phyloP scores from a whole-genome alignment of 2,797 vertebrate genomes.

The Amazonetta brasiliensis region DNA sequence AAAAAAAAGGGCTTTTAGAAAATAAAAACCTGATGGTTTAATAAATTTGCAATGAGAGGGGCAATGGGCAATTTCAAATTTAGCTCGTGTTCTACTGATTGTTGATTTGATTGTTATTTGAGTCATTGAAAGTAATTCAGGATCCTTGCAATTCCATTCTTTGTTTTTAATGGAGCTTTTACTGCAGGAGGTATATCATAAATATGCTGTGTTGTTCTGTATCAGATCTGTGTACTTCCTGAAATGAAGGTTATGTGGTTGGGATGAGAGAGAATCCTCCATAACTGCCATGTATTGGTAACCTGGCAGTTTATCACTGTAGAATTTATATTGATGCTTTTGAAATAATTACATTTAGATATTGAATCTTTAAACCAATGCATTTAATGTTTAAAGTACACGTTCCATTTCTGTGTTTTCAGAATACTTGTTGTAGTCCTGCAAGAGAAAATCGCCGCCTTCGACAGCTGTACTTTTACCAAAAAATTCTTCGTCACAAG shows the following conservation, averaged over 20 bases:
- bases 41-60: slow-evolving; percentile 1
- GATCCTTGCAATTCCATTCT: slow-evolving; percentile 16
- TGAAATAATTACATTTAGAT: slow-evolving; percentile 67
- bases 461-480: slow-evolving; percentile 98
- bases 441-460: slow-evolving; percentile 98
- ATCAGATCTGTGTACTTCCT: slow-evolving; percentile 48
- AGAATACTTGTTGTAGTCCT: slow-evolving; percentile 96
- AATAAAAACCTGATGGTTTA: background rate
- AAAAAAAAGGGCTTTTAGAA: slow-evolving; percentile 18
- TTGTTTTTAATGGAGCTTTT: slow-evolving; percentile 60
- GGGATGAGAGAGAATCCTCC: slow-evolving; percentile 41
- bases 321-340: slow-evolving; percentile 45
- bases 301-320: slow-evolving; percentile 48
- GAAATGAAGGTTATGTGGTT: slow-evolving; percentile 15
- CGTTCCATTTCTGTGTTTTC: slow-evolving; percentile 14
- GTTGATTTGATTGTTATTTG: slow-evolving; percentile 41
- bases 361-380: slow-evolving; percentile 45
- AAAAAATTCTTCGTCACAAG: slow-evolving; percentile 99
- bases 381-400: background rate
- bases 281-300: slow-evolving; percentile 17
- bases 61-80: slow-evolving; percentile 39
- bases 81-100: background rate
- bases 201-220: slow-evolving; percentile 27
- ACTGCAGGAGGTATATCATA: slow-evolving; percentile 29
- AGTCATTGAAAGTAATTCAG: slow-evolving; percentile 9